Evolutionary conservation across 2,113 vertebrate species (phyloP).

Genomic region (Cheirogaleus medius): DNA sequence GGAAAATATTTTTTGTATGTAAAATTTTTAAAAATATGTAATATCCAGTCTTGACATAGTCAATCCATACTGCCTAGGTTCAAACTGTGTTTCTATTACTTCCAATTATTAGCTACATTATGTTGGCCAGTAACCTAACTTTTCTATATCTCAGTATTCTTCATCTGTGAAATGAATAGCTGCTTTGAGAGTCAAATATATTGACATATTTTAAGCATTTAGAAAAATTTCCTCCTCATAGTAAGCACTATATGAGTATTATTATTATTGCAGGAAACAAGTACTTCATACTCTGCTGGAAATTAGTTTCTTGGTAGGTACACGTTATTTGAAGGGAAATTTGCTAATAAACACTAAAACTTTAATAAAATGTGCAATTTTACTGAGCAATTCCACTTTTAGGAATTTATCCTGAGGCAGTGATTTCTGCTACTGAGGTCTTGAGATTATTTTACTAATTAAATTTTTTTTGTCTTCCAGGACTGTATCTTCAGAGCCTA

Average conservation of each 20-base stretch:
- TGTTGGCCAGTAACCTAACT: background rate
- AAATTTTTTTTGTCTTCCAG: background rate
- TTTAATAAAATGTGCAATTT: conserved; percentile 26
- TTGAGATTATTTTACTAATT: background rate
- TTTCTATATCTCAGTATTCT: background rate
- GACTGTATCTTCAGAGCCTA: background rate
- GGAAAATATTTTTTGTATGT: background rate
- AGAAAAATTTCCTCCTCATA: background rate
- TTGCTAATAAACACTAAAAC: background rate
- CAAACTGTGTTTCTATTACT: background rate
- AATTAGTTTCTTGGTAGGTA: background rate
- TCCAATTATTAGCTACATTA: background rate
- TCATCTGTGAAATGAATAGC: background rate
- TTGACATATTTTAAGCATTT: background rate
- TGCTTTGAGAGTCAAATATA: background rate
- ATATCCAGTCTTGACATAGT: background rate
- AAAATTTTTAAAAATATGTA: background rate
- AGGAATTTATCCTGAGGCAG: background rate
- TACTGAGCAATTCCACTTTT: background rate
- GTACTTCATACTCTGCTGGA: background rate
- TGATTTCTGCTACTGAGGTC: background rate
- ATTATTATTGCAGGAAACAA: background rate
- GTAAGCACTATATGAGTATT: background rate
- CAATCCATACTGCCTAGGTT: background rate
- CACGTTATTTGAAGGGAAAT: background rate